Evolutionary conservation across 2,888 invertebrate genomes (phyloP).

Genomic region (Lordiphosa andalusiaca): DNA sequence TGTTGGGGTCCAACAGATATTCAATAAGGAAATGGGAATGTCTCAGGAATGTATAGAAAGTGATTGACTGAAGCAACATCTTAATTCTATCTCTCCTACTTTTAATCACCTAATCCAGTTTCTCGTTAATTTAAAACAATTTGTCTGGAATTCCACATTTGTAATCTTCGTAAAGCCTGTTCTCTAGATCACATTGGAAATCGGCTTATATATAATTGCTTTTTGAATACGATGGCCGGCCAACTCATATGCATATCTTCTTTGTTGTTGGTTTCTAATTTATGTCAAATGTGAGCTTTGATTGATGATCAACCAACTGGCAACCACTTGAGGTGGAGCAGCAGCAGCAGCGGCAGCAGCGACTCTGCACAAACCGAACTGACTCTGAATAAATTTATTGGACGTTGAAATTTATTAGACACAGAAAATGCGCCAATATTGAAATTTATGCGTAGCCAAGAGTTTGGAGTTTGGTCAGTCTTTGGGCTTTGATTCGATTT

Average conservation of each 20-base stretch:
- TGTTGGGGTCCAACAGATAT: not conserved
- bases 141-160: slow-evolving; percentile 23
- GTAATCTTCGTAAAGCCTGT: slow-evolving; percentile 25
- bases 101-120: slow-evolving; percentile 29
- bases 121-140: slow-evolving; percentile 16
- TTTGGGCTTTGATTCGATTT: slow-evolving; percentile 70
- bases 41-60: no score
- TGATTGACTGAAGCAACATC: no score
- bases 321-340: not conserved
- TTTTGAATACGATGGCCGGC: slow-evolving; percentile 24
- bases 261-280: slow-evolving; percentile 68
- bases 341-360: no score
- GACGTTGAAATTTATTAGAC: slow-evolving; percentile 58
- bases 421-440: slow-evolving; percentile 73
- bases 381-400: slow-evolving; percentile 71
- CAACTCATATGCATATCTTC: slow-evolving; percentile 36
- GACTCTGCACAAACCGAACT: slow-evolving; percentile 44
- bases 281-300: slow-evolving; percentile 72
- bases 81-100: not conserved
- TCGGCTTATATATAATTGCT: slow-evolving; percentile 46
- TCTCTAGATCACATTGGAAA: slow-evolving; percentile 34
- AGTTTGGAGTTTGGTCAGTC: slow-evolving; percentile 38
- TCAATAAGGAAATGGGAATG: no score
- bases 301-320: slow-evolving; percentile 59
- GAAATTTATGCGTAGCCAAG: slow-evolving; percentile 60